Base-by-base conservation (phyloP, 2,888 invertebrate species). In the Catocala sponsa region DNA sequence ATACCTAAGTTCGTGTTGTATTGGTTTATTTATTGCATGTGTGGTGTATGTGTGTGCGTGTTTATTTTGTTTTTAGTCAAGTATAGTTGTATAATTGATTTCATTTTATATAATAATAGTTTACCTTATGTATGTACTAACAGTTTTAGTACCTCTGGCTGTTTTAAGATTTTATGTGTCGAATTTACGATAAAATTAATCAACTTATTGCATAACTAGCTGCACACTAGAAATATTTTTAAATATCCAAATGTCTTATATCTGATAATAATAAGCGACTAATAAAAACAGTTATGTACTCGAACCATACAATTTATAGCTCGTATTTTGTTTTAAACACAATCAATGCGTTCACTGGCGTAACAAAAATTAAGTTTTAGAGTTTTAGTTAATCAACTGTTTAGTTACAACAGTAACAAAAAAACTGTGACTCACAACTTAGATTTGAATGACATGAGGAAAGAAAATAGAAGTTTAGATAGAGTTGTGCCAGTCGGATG, bases 391-490 rank as follows among this genome's bases (percentile, higher is more conserved):
- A 91, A 91, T 90, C 79, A 86, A 89, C 90, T 89, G 85, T 90
- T 92, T 91, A 92, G 92, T 92, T 86, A 92, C 91, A 90, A 91
- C 85, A 90, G 89, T 91, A 90, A 88, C 84, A 86, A 88, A 84
- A 87, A 76, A 72, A 56, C 66, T 84, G 83, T 89, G 85, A 82
- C 80, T 81, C 84, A 85, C 84, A 86, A 86, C 83, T 87, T 82
- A 83, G 81, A 82, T 83, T 81, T 70, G 74, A 76, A 88, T 89
- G 86, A 76, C 72, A 85, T 91, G 91, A 89, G 84, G 80, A 85
- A 80, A 85, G 79, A 81, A 80, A 82, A 83, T 77, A 88, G 79
- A 84, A 86, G 89, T 87, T 87, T 84, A 89, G 87, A 85, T 72
- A 89, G 85, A 87, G 79, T 80, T 84, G 84, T 88, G 89, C 86